These are phyloP conservation scores for Hyles vespertilio DNA, from an alignment of 1,140 invertebrate genomes.

Conservation along the genomic window DNA sequence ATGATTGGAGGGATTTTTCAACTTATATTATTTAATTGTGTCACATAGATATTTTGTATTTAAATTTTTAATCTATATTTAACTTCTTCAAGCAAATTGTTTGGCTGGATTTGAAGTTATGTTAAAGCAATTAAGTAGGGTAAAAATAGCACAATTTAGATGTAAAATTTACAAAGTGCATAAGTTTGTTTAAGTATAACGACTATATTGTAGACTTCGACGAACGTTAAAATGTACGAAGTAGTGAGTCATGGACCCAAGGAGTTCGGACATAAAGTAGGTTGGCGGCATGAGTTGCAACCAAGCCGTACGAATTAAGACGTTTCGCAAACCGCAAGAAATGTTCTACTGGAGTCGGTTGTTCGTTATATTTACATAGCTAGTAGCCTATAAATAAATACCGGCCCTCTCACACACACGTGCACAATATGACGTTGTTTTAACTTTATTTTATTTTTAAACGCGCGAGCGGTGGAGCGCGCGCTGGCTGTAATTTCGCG, in stretches of 20 bases:
- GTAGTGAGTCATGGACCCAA: slow-evolving; percentile 8
- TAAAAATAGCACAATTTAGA: no score
- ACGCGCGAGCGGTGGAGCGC: slow-evolving; percentile 55
- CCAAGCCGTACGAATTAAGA: slow-evolving; percentile 55
- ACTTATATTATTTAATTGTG: no score
- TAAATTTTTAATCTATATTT: no score
- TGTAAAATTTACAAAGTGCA: neutral
- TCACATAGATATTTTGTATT: no score
- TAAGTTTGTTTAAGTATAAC: neutral
- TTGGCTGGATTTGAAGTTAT: no score
- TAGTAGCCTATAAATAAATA: slow-evolving; percentile 75
- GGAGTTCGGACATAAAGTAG: slow-evolving; percentile 24
- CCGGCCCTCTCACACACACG: slow-evolving; percentile 66
- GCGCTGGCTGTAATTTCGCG: slow-evolving; percentile 70
- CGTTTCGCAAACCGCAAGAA: slow-evolving; percentile 67
- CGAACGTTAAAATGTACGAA: neutral
- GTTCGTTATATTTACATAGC: slow-evolving; percentile 70
- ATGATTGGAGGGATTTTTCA: no score
- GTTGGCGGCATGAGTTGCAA: slow-evolving; percentile 20
- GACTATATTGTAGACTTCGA: neutral
- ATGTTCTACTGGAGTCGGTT: slow-evolving; percentile 45
- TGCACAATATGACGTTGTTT: slow-evolving; percentile 72
- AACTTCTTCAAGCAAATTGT: no score
- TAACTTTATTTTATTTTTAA: slow-evolving; percentile 75
- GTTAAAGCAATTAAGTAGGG: no score